Base-by-base conservation (phyloP, 1,140 invertebrate genomes). In the Bombus huntii region DNA sequence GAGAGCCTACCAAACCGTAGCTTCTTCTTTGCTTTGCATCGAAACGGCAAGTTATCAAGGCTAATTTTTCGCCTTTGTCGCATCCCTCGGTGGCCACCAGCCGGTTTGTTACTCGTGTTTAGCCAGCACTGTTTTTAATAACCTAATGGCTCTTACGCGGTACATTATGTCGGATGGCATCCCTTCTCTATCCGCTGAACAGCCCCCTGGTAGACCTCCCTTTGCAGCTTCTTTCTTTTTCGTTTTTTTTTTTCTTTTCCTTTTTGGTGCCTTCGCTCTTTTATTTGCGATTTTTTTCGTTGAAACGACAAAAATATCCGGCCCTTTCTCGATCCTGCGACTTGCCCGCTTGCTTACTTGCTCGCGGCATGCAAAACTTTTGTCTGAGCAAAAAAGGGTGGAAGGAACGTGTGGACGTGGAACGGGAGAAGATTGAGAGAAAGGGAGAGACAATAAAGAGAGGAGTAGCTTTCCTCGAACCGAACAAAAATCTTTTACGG, bases 81-180 rank as follows among this genome's bases (percentile, higher is more conserved):
- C 83, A 85, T 81, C 87, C 82, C 87, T 87, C 87, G 85, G 78
- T 90, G 85, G 89, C 86, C 85, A 90, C 66, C 91, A 81, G 74
- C 80, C 82, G 71, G 87, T 85, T 89, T 85, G 88, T 92, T 93
- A 91, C 88, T 89, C 91, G 90, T 88, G 89, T 91, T 90, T 91
- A 91, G 87, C 86, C 88, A 88, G 88, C 87, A 88, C 91, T 93
- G 91, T 93, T 95, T 94, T 95, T 95, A 95, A 95, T 95, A 94
- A 95, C 93, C 93, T 94, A 95, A 94, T 95, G 94, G 94, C 93
- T 95, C 93, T 94, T 92, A 93, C 91, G 89, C 91, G 91, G 90
- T 88, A 92, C 91, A 92, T 92, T 92, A 93, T 91, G 90, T 89
- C 85, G 86, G 77, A 15, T 68, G 53, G 78, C 81, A 74, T 90